Base-by-base conservation (phyloP, 2,797 vertebrate genomes). In the Hypotaenidia okinawae region DNA sequence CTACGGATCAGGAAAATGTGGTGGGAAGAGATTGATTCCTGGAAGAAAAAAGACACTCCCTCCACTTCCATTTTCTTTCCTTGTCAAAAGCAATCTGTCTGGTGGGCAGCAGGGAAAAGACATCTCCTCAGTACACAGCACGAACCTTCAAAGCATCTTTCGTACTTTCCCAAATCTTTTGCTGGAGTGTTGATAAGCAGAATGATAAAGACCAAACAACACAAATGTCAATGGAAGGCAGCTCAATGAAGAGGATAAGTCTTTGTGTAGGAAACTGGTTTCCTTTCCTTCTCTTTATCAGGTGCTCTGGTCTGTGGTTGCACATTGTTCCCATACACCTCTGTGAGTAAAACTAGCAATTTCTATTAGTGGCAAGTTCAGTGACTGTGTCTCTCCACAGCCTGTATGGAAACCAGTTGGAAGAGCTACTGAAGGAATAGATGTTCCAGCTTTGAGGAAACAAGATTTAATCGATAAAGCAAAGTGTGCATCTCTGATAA, bases 371-470 rank as follows among this genome's bases (percentile, higher is more conserved):
- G n/a, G 24, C 43, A 70, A 57, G 58, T 27, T 3, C 32, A 45
- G 10, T 0, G 0, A 22, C 0, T 27, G 54, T 37, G 45, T 21
- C 55, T 21, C 45, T 55, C 58, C 12, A 2, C 10, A 76, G 52
- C 8, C 69, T 13, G 16, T 17, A 25, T 7, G 63, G 57, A 76
- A 77, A 61, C 14, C 37, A 14, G n/a, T 2, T 10, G 54, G 33
- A 47, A 74, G 9, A 55, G 39, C 6, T 37, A 12, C 37, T 5
- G 37, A 35, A 62, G 39, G 55, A 58, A 72, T 1, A 22, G 49
- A 33, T 2, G 1, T 41, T 37, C 80, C 63, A 33, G 32, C 15
- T 16, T 9, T n/a, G 33, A 24, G 49, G 54, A 84, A 94, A 45
- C 33, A 22, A 24, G 37, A 22, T 87, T 37, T 21, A 25, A 54